These are phyloP conservation scores for Condylura cristata DNA, from an alignment of 2,113 vertebrate species.

Conservation along the genomic window DNA sequence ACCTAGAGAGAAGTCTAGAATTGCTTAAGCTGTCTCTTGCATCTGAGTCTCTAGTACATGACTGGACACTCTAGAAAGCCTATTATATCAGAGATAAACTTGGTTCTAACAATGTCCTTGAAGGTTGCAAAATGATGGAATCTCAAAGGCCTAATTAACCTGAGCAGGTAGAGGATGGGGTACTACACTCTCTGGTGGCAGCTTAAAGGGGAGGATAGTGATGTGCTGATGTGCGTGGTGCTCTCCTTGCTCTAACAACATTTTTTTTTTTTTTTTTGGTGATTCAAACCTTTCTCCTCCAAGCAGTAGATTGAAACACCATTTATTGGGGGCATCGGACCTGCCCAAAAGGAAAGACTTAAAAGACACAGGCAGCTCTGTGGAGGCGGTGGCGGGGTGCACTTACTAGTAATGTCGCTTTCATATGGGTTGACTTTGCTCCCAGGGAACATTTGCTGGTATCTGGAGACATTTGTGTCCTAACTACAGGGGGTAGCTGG, in stretches of 20 bases:
- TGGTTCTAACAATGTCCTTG: background rate
- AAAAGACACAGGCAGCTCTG: background rate
- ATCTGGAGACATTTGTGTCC: background rate
- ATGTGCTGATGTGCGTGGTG: background rate
- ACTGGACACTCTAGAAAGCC: background rate
- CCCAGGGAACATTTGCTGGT: background rate
- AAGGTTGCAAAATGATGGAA: background rate
- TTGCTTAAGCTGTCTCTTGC: background rate
- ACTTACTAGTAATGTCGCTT: background rate
- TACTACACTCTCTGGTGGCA: no score
- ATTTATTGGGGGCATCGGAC: background rate
- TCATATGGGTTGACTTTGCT: background rate
- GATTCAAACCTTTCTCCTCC: background rate
- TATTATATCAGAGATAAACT: background rate
- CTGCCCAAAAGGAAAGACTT: background rate
- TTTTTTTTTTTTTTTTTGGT: no score
- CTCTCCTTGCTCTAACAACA: background rate
- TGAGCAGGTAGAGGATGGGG: background rate
- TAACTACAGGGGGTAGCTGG: background rate
- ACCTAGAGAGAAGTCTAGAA: background rate
- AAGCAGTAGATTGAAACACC: background rate
- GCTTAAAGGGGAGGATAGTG: background rate
- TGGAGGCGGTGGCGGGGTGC: background rate
- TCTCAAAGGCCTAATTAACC: background rate
- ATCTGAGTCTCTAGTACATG: background rate